Evolutionary conservation across 2,797 vertebrate species (phyloP), one percentile per base, ranked within the genome.

Genomic region (Lacerta agilis): DNA sequence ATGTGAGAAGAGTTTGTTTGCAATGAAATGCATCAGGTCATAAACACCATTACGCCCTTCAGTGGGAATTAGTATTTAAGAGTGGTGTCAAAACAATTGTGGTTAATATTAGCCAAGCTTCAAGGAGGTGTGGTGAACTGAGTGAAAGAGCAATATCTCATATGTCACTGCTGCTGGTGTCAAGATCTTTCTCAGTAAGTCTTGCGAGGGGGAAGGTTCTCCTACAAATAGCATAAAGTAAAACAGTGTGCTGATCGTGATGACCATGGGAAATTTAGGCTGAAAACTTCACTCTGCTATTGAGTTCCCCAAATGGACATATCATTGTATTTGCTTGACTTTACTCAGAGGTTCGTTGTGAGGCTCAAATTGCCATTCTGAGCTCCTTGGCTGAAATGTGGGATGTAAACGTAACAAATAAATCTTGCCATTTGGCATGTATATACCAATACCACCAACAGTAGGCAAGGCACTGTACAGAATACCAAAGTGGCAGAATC

Each of bases 11-110:
- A n/a, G 43, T 80, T 69, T 80, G 58, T 81, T 43, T 89, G 88
- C 83, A 91, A 17, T 92, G 88, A 85, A 91, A 25, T 87, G 79
- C 81, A 58, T 15, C 90, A 23, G 27, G 33, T 89, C 64, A 29
- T 49, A 88, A 90, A 81, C 66, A 81, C 33, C 75, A 2, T 4
- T 15, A 43, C 43, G 73, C 82, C 58, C 66, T 73, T 88, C 66
- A 75, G 29, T 1, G n/a, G 89, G 78, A 71, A 58, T 71, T 64
- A 0, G 15, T 67, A 33, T 83, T 90, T 85, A 58, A 38, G 72
- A 87, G 4, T 71, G 80, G 43, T 78, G 20, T 86, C 77, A 85
- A 89, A 82, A 87, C 71, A 88, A 85, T 87, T 79, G 72, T 72
- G 23, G 9, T 87, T 92, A 79, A 82, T 85, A 64, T 69, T 86